Evolutionary conservation across 1,140 invertebrate genomes (phyloP).

Genomic region (Bombus turneri): DNA sequence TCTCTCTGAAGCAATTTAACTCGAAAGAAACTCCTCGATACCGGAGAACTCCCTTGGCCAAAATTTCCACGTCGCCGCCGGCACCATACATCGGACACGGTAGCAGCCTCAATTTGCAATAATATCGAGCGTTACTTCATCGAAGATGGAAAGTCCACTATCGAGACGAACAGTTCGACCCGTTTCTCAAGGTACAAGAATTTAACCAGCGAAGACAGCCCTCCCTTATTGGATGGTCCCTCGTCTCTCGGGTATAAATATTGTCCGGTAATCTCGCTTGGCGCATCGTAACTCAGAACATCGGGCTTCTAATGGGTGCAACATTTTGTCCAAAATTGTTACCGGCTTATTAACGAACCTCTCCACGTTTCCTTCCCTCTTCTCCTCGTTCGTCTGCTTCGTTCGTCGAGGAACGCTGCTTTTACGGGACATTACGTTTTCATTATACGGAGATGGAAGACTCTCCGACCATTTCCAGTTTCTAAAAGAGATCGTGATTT

Average conservation of each 20-base stretch:
- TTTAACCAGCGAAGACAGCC: not conserved
- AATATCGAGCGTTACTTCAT: conserved; percentile 4
- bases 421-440: conserved; percentile 1
- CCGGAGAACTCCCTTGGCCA: not conserved
- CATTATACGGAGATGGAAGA: not conserved
- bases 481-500: too few species aligned
- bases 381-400: not conserved
- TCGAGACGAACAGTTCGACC: not conserved
- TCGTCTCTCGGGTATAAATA: not conserved
- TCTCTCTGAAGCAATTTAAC: not conserved
- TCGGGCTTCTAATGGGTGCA: not conserved
- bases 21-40: not conserved
- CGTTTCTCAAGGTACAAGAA: conserved; percentile 1
- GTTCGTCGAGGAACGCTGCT: not conserved
- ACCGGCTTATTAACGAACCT: conserved; percentile 17
- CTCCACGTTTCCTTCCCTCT: too few species aligned
- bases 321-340: conserved; percentile 32
- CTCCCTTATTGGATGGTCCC: not conserved
- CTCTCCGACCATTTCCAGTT: too few species aligned
- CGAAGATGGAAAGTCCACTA: conserved; percentile 10
- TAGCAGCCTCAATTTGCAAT: not conserved
- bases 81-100: not conserved
- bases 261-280: conserved; percentile 2
- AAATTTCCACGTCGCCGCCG: not conserved
- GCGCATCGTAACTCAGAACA: conserved; percentile 10